Conservation (phyloP, 2,888 invertebrate species). For the Dicranocentrus wangi region DNA sequence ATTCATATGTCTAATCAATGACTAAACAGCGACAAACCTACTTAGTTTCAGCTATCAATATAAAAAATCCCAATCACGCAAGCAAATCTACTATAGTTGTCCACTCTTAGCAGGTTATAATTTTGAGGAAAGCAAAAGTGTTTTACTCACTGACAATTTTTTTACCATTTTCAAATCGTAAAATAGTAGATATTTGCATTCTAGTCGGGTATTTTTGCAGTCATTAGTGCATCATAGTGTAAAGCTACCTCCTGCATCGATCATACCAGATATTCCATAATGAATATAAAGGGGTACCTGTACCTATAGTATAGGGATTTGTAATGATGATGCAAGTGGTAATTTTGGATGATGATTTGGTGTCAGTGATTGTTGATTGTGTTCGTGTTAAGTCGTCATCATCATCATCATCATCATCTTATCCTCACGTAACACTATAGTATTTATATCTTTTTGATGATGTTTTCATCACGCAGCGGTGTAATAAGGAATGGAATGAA, state of each 20-base stretch:
- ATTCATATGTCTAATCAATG: not conserved
- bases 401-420: not conserved
- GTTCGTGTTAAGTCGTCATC: constrained; percentile 7
- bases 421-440: too few relatives aligned
- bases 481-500: too few relatives aligned
- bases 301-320: too few relatives aligned
- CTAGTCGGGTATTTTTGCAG: constrained; percentile 16
- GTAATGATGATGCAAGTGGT: not conserved
- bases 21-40: too few relatives aligned
- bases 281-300: too few relatives aligned
- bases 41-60: too few relatives aligned
- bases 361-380: not conserved
- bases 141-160: not conserved
- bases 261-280: too few relatives aligned
- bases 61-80: constrained; percentile 2
- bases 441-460: not conserved
- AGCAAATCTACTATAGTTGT: not conserved
- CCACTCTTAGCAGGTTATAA: not conserved
- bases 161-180: not conserved
- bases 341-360: constrained; percentile 4
- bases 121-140: constrained; percentile 24
- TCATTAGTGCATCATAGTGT: not conserved
- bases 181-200: constrained; percentile 13
- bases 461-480: too few relatives aligned
- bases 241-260: too few relatives aligned